These are phyloP conservation scores for Chloropsis hardwickii DNA, from an alignment of 2,113 vertebrate species.

Conservation along the genomic window DNA sequence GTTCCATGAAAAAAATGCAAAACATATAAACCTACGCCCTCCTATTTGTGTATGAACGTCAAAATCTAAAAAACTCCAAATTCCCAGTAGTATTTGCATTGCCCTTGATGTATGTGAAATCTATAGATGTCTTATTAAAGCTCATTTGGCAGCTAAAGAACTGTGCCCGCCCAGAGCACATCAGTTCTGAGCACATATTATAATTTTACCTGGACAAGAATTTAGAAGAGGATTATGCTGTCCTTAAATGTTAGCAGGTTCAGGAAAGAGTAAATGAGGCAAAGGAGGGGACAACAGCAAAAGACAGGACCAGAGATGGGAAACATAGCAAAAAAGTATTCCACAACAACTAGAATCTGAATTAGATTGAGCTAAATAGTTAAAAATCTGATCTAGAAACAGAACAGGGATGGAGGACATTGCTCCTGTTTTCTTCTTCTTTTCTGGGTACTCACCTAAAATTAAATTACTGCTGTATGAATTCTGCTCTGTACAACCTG, in stretches of 20 bases:
- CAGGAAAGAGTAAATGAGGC: not conserved
- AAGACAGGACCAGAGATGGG: not conserved
- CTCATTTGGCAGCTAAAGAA: not conserved
- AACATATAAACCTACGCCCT: not conserved
- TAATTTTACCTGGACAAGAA: not conserved
- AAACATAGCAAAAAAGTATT: not conserved
- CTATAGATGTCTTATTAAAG: not conserved
- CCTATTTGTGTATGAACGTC: not conserved
- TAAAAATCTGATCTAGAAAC: not conserved
- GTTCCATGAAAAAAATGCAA: not conserved
- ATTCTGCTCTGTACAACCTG: not conserved
- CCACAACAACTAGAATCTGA: not conserved
- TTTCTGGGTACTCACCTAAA: not conserved
- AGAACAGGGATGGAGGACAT: not conserved
- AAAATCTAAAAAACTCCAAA: fast-evolving
- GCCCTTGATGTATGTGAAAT: not conserved
- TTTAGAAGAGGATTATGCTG: not conserved
- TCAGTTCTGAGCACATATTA: not conserved
- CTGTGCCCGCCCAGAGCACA: fast-evolving
- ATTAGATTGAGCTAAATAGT: not conserved
- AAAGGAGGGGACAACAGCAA: not conserved
- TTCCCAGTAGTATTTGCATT: not conserved
- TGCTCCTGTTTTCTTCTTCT: not conserved
- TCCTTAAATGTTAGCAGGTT: not conserved
- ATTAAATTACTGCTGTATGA: not conserved